Percentiles rank a stretch among this genome's conserved stretches.
phyloP scores from a whole-genome alignment of 2,113 vertebrate genomes.

The Turnix velox region DNA sequence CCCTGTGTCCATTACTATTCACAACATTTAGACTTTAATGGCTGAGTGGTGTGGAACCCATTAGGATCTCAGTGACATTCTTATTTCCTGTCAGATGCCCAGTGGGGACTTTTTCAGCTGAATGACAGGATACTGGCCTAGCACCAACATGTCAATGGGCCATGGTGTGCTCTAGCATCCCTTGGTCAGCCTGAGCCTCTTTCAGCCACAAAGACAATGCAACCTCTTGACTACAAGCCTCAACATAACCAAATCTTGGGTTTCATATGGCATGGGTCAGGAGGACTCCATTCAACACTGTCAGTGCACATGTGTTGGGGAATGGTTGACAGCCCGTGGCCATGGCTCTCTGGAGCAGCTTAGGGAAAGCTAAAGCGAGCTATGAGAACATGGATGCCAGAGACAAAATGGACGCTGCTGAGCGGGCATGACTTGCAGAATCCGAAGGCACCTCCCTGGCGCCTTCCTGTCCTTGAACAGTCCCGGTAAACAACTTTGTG shows the following conservation, averaged over 20 bases:
- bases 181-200: not conserved
- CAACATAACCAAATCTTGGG: not conserved
- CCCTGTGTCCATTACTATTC: not conserved
- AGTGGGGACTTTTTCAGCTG: not conserved
- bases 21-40: fast-evolving
- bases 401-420: too few relatives aligned
- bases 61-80: not conserved
- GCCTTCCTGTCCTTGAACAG: too few relatives aligned
- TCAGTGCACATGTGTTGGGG: too few relatives aligned
- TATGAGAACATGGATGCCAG: too few relatives aligned
- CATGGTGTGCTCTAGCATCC: not conserved
- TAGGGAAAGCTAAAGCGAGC: too few relatives aligned
- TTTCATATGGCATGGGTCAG: not conserved
- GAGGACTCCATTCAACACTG: not conserved
- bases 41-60: not conserved
- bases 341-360: too few relatives aligned
- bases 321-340: too few relatives aligned
- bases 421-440: too few relatives aligned
- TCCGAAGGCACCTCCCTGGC: too few relatives aligned
- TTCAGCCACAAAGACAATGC: not conserved
- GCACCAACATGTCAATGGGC: not conserved
- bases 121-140: not conserved
- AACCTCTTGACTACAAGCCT: not conserved
- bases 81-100: not conserved
- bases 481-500: too few relatives aligned